Conservation (phyloP, 2,797 vertebrate genomes). For the Calcarius lapponicus region DNA sequence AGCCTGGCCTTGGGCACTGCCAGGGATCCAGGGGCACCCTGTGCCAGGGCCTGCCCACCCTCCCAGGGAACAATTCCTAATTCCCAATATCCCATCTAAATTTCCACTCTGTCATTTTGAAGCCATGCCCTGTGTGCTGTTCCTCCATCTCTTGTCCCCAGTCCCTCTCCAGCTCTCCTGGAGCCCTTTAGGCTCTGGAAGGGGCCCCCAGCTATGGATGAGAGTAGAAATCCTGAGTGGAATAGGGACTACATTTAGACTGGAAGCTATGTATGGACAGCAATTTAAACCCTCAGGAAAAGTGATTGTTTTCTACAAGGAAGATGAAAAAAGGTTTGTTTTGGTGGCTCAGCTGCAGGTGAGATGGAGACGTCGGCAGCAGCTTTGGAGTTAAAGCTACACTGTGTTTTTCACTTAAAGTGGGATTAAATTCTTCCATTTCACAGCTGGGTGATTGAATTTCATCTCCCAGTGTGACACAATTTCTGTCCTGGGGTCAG, state of each 20-base stretch:
- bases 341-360: background rate
- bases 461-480: background rate
- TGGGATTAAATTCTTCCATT: slow-evolving; percentile 23
- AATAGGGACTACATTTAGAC: background rate
- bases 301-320: background rate
- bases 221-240: background rate
- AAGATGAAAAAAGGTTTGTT: background rate
- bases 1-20: background rate
- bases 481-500: background rate
- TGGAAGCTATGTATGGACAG: background rate
- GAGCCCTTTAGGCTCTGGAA: background rate
- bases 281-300: background rate
- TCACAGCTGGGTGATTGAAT: background rate
- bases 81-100: background rate
- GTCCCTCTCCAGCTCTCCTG: background rate
- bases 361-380: background rate
- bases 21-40: background rate
- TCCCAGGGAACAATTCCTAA: background rate
- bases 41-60: background rate
- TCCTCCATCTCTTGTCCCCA: fast-evolving
- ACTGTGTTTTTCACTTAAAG: background rate
- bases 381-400: background rate
- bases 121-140: background rate
- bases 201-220: background rate
- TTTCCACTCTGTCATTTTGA: background rate